Base-by-base conservation (phyloP, 2,888 invertebrate species). In the Dasysyrphus albostriatus region DNA sequence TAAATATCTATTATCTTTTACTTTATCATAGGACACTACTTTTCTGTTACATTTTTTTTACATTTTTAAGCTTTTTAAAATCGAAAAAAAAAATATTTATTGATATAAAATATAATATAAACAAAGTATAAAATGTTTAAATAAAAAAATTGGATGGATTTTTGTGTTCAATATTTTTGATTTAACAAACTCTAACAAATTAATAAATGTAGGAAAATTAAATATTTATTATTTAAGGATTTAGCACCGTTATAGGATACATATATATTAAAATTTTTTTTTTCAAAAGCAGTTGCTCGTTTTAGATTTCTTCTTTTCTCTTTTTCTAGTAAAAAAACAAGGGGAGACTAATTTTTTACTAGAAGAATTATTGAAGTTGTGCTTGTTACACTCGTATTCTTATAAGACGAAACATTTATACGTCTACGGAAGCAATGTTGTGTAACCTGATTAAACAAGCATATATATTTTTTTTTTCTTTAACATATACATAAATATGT, bases 181-280 rank as follows among this genome's bases (percentile, higher is more conserved):
- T 78, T 77, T 34, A 74, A 63, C 16, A 39, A 69, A 58, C 24
- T 51, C 29, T 74, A 73, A 79, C 70, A 83, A 78, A 32, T 32
- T 32, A 32, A 19, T 67, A 77, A 70, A 82, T 47, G 51, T 77
- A 72, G 32, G 42, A 51, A 70, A 77, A 85, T 69, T 76, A 70
- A 63, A 44, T 44, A 34, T 19, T 76, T 44, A 14, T 69, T 81
- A 67, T 80, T 88, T 88, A 88, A 88, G 90, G 90, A 90, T 90
- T 90, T 91, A 92, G 92, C 92, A 92, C 92, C 92, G 89, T 90
- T 89, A 89, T 92, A 92, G 92, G 92, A 92, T 90, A 92, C 92
- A 72, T 34, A 5, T 49, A 58, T 72, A 16, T 56, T 39, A 65
- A 2, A 8, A 49, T 54, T 32, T n/a, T 37, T 70, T 24, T 42